These are phyloP conservation scores for Thalassoma bifasciatum DNA, from an alignment of 2,113 vertebrate genomes.

Conservation along the genomic window DNA sequence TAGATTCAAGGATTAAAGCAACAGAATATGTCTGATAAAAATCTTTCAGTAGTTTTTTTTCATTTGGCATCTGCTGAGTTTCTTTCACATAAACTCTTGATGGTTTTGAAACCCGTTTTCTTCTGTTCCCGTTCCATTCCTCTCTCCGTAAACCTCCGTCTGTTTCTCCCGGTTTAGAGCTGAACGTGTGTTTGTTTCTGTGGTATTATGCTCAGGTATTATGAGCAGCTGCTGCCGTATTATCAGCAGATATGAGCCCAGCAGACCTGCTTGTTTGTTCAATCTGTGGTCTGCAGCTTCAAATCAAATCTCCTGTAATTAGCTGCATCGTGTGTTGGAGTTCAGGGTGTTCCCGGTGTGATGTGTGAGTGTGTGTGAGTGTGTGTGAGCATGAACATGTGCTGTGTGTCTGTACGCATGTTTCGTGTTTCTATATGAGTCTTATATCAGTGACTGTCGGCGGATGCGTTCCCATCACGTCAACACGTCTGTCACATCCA, in stretches of 20 bases:
- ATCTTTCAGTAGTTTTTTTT: too few relatives aligned
- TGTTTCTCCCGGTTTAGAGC: neutral
- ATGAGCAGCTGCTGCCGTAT: conserved; percentile 32
- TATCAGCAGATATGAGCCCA: conserved; percentile 51
- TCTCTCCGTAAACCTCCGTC: neutral
- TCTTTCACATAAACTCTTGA: neutral
- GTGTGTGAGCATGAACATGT: too few relatives aligned
- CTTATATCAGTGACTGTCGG: neutral
- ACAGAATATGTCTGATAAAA: too few relatives aligned
- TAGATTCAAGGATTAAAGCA: too few relatives aligned
- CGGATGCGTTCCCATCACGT: conserved; percentile 14
- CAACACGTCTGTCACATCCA: neutral
- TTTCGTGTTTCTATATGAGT: neutral
- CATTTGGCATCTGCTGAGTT: too few relatives aligned
- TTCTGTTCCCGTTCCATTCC: neutral
- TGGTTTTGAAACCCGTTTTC: neutral
- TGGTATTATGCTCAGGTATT: conserved; percentile 28
- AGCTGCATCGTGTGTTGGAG: conserved; percentile 48
- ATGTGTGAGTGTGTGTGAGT: neutral
- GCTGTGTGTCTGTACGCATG: too few relatives aligned
- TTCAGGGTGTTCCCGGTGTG: conserved; percentile 37
- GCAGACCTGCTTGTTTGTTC: conserved; percentile 56
- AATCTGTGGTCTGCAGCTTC: conserved; percentile 50
- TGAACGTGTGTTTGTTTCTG: neutral
- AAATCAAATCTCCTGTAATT: conserved; percentile 61